These are phyloP conservation scores for Caenorhabditis latens DNA, from an alignment of 1,140 invertebrate species.

Conservation along the genomic window DNA sequence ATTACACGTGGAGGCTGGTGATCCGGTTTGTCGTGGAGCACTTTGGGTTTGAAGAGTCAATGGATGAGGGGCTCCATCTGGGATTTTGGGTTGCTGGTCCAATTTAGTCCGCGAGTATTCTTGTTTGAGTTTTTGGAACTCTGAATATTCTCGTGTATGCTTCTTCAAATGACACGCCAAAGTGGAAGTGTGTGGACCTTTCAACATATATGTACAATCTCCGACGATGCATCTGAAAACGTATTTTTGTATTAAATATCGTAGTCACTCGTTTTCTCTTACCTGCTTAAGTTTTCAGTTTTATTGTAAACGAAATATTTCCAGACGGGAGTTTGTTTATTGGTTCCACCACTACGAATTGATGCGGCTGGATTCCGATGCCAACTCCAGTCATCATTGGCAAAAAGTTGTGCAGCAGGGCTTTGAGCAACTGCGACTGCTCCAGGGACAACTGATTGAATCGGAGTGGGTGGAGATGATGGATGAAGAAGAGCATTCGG, in stretches of 20 bases:
- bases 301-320: slow-evolving; percentile 78
- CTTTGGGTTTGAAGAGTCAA: slow-evolving; percentile 28
- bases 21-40: slow-evolving; percentile 1
- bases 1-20: slow-evolving; percentile 33
- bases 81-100: slow-evolving; percentile 10
- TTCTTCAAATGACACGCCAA: slow-evolving; percentile 77
- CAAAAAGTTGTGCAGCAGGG: slow-evolving; percentile 73
- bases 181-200: slow-evolving; percentile 76
- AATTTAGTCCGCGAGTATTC: slow-evolving; percentile 62
- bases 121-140: slow-evolving; percentile 75
- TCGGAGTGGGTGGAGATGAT: slow-evolving; percentile 44
- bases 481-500: neutral
- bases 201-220: slow-evolving; percentile 76
- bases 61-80: slow-evolving; percentile 40
- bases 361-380: slow-evolving; percentile 76
- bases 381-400: slow-evolving; percentile 76
- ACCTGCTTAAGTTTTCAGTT: slow-evolving; percentile 76
- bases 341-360: slow-evolving; percentile 77
- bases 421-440: slow-evolving; percentile 76
- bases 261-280: neutral
- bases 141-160: slow-evolving; percentile 75
- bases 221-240: slow-evolving; percentile 76
- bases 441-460: slow-evolving; percentile 68
- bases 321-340: slow-evolving; percentile 77
- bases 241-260: neutral